Conservation (phyloP, 2,888 invertebrate species). For the Apamea monoglypha region DNA sequence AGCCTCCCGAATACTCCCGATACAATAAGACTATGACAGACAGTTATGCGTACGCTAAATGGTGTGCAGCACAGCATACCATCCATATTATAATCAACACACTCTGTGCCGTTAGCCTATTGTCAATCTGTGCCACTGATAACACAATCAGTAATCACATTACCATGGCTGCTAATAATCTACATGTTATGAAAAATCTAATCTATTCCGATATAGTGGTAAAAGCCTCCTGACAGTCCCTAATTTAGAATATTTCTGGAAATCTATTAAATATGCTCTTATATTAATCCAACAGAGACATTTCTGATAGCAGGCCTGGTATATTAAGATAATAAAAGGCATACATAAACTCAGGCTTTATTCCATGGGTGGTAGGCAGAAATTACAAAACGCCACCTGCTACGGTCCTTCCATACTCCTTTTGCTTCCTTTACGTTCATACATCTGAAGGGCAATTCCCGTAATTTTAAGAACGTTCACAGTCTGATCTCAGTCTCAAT, state of each 20-base stretch:
- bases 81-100: neutral
- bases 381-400: neutral
- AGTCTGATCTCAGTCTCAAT: no score
- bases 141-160: constrained; percentile 30
- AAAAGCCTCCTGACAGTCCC: neutral
- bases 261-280: neutral
- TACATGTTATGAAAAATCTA: constrained; percentile 6
- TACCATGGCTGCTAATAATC: constrained; percentile 20
- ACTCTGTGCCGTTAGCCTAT: neutral
- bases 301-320: neutral
- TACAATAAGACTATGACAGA: neutral
- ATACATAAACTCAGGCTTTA: neutral
- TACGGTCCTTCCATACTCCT: neutral
- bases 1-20: no score
- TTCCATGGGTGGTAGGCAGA: neutral
- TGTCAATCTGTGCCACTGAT: constrained; percentile 23
- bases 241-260: neutral
- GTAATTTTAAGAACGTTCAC: no score
- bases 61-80: neutral
- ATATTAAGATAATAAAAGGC: neutral
- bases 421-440: neutral
- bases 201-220: constrained; percentile 11
- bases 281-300: neutral
- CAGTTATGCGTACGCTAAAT: neutral
- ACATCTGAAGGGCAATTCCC: no score